Evolutionary conservation across 2,888 invertebrate species (phyloP).

Genomic region (Dryobotodes eremita): DNA sequence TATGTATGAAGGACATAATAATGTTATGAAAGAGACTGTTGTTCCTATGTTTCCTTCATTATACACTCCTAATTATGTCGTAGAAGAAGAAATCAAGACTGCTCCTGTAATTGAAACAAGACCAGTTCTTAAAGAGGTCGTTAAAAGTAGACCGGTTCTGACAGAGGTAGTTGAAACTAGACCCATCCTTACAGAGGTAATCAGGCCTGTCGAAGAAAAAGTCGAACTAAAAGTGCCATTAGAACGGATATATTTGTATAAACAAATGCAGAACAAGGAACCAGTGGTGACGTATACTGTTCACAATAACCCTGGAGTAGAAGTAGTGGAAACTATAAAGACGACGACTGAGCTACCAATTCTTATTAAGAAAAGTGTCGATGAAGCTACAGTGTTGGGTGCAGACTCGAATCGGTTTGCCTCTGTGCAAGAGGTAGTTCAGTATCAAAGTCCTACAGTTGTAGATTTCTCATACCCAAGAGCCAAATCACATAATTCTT

Average conservation of each 20-base stretch:
- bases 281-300: constrained; percentile 68
- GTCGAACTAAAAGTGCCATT: constrained; percentile 35
- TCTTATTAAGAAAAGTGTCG: constrained; percentile 65
- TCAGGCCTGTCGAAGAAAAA: no score
- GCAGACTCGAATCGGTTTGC: constrained; percentile 10
- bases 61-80: neutral
- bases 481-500: neutral
- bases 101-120: constrained; percentile 7
- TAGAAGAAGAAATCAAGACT: neutral
- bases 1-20: constrained; percentile 55
- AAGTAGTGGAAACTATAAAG: constrained; percentile 65
- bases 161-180: constrained; percentile 7
- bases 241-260: constrained; percentile 70
- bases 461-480: constrained; percentile 24
- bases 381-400: constrained; percentile 53
- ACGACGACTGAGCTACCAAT: constrained; percentile 62
- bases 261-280: constrained; percentile 67
- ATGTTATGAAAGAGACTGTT: constrained; percentile 47
- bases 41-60: constrained; percentile 44
- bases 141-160: constrained; percentile 1
- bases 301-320: constrained; percentile 65
- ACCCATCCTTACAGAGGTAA: constrained; percentile 18
- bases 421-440: constrained; percentile 9
- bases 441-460: neutral
- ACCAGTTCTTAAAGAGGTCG: constrained; percentile 10